Percentiles rank a stretch among this genome's conserved stretches.
Evolutionary conservation across 2,888 invertebrate species (phyloP).

Genomic region (Cosmopolites sordidus): DNA sequence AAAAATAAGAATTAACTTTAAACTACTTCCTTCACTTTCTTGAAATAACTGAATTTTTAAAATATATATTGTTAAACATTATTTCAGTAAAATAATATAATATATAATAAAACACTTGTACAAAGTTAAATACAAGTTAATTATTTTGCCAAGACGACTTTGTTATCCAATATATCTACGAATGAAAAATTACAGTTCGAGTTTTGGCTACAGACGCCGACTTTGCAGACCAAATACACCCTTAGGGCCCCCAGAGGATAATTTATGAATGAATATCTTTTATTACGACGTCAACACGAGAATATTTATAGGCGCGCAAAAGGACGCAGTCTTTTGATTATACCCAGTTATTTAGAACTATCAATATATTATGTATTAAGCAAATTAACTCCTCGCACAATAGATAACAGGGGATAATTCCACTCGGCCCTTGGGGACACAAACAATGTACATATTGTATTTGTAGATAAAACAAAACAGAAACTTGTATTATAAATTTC

Average conservation of each 20-base stretch:
- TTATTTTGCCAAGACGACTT: no score
- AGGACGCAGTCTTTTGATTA: not conserved
- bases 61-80: no score
- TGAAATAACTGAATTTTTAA: no score
- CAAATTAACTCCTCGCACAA: not conserved
- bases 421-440: not conserved
- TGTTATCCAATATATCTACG: no score
- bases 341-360: not conserved
- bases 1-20: no score
- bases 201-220: conserved; percentile 1
- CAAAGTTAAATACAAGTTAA: no score
- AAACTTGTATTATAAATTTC: no score
- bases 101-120: no score
- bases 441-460: no score
- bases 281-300: not conserved
- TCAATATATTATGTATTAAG: not conserved
- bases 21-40: no score
- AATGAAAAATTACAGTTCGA: not conserved
- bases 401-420: not conserved
- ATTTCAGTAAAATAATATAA: no score
- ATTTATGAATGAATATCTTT: conserved; percentile 2
- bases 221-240: not conserved
- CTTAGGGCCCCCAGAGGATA: not conserved
- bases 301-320: not conserved
- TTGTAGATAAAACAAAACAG: no score